phyloP scores from a whole-genome alignment of 2,888 invertebrate genomes.

The Caenorhabditis imperialis region DNA sequence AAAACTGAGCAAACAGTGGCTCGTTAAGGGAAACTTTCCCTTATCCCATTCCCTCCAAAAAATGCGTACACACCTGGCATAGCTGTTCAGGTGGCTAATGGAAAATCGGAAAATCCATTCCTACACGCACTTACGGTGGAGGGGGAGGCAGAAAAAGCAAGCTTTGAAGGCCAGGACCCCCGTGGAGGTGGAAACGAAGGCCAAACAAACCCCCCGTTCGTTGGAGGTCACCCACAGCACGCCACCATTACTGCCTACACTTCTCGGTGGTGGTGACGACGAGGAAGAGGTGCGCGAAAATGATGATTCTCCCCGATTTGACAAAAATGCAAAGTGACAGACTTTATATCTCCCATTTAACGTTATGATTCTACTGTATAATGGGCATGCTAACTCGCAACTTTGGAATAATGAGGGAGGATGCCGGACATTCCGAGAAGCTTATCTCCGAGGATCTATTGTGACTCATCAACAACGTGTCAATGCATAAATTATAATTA shows the following conservation, averaged over 20 bases:
- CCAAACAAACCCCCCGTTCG: slow-evolving; percentile 42
- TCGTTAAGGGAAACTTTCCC: neutral
- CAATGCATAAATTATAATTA: no score
- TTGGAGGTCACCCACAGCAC: no score
- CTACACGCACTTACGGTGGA: slow-evolving; percentile 3
- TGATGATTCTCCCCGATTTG: slow-evolving; percentile 18
- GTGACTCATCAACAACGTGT: no score
- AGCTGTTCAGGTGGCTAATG: neutral
- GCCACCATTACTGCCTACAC: slow-evolving; percentile 30
- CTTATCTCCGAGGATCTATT: no score
- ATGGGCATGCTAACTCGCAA: no score
- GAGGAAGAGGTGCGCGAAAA: neutral
- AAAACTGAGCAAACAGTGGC: slow-evolving; percentile 37
- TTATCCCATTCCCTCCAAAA: neutral
- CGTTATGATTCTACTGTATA: no score
- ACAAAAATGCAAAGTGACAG: slow-evolving; percentile 47
- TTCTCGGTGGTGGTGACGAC: neutral
- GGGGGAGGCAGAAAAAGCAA: neutral
- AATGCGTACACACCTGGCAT: neutral
- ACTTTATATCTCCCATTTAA: no score
- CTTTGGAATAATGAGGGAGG: no score
- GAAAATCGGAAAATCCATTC: slow-evolving; percentile 16
- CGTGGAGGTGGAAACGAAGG: slow-evolving; percentile 11
- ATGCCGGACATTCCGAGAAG: no score
- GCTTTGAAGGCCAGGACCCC: slow-evolving; percentile 13